Percentiles rank a stretch among this genome's conserved stretches.
These are phyloP conservation scores for Campaea margaritaria DNA, from an alignment of 2,888 invertebrate genomes.

Conservation along the genomic window DNA sequence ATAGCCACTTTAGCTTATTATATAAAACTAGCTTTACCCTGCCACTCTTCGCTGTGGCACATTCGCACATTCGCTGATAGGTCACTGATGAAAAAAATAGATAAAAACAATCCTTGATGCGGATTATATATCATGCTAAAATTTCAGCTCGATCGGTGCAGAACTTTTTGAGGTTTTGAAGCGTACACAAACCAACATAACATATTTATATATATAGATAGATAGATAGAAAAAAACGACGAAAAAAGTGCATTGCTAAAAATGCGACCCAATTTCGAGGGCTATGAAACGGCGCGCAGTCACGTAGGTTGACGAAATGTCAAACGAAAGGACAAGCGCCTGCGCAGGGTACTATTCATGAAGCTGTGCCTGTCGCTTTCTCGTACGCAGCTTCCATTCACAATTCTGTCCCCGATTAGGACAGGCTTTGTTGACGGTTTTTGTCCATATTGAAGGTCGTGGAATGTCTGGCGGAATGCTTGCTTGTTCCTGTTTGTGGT, in stretches of 20 bases:
- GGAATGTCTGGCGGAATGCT: slow-evolving; percentile 15
- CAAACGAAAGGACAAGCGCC: slow-evolving; percentile 52
- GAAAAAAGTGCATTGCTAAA: slow-evolving; percentile 1
- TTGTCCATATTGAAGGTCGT: slow-evolving; percentile 43
- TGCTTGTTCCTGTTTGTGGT: not conserved
- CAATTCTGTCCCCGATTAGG: slow-evolving; percentile 47
- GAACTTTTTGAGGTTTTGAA: no score
- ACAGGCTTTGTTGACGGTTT: slow-evolving; percentile 28
- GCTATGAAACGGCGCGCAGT: slow-evolving; percentile 10
- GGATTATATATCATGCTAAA: no score
- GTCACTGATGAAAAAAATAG: no score
- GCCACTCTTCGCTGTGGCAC: no score
- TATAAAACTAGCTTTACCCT: no score
- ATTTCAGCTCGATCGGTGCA: no score
- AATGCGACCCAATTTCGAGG: slow-evolving; percentile 7
- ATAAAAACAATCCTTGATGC: no score
- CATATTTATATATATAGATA: no score
- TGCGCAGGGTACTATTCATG: slow-evolving; percentile 5
- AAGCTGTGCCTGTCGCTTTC: slow-evolving; percentile 53
- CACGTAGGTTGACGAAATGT: slow-evolving; percentile 58
- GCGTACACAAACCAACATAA: no score
- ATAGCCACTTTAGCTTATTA: no score
- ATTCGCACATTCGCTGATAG: no score
- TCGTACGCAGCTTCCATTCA: slow-evolving; percentile 69
- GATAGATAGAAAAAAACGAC: no score